Conservation (phyloP, 2,113 vertebrate species). For the Anas platyrhynchos region DNA sequence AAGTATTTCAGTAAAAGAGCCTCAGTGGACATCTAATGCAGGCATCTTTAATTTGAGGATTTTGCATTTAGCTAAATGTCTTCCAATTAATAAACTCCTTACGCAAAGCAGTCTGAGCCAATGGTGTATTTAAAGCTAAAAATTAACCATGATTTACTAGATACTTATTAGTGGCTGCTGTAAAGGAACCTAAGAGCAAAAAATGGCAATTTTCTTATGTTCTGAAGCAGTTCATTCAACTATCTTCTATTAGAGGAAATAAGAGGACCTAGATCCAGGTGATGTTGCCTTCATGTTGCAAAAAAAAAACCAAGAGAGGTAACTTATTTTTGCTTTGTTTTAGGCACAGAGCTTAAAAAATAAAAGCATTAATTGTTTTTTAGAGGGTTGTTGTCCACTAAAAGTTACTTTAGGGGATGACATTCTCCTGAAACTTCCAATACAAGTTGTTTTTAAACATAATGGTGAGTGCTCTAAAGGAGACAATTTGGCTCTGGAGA, state of each 20-base stretch:
- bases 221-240: not conserved
- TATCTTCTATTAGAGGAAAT: not conserved
- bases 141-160: not conserved
- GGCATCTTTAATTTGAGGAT: not conserved
- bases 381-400: not conserved
- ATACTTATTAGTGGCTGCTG: not conserved
- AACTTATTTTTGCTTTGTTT: not conserved
- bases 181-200: not conserved
- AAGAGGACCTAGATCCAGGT: not conserved
- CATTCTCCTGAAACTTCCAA: not conserved
- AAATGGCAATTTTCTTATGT: not conserved
- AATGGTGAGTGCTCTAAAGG: not conserved
- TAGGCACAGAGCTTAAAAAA: not conserved
- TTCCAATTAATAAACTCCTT: not conserved
- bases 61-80: not conserved
- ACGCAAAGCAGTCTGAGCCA: not conserved
- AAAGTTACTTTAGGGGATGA: not conserved
- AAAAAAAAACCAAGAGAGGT: not conserved
- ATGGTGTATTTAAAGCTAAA: not conserved
- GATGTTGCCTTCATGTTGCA: not conserved
- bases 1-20: not conserved
- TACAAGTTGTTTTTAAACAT: not conserved
- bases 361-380: not conserved
- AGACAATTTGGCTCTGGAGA: not conserved
- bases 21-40: not conserved